A percentile compares a stretch with the other conserved stretches of the same genome.
These are phyloP conservation scores for Pseudochirops cupreus DNA, from an alignment of 2,797 vertebrate genomes.

Conservation along the genomic window DNA sequence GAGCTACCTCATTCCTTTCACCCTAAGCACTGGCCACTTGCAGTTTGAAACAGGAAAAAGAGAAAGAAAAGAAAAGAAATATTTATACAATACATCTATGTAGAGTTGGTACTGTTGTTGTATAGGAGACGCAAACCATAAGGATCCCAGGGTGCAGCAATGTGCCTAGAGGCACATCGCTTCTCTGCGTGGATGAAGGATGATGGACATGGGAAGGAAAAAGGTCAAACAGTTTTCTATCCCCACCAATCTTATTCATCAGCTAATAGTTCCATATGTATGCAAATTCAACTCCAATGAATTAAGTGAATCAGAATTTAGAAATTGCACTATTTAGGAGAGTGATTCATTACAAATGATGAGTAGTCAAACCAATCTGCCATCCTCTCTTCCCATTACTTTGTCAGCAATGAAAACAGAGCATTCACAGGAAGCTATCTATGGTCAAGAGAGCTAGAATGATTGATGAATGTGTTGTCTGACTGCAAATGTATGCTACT, in stretches of 20 bases:
- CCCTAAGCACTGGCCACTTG: background rate
- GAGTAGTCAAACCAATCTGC: background rate
- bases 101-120: background rate
- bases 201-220: background rate
- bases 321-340: background rate
- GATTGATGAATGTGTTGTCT: background rate
- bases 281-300: background rate
- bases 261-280: background rate
- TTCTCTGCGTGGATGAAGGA: background rate
- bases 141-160: background rate
- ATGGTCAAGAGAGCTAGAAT: background rate
- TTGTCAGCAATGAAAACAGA: background rate
- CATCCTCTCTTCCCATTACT: background rate
- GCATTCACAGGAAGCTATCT: background rate
- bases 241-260: background rate
- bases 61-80: background rate
- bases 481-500: background rate
- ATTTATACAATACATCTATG: background rate
- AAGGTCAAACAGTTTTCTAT: too few relatives aligned
- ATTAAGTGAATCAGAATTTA: background rate
- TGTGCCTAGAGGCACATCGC: background rate
- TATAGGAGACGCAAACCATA: background rate
- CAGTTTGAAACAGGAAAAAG: background rate
- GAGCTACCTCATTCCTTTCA: background rate
- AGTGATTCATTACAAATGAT: background rate